These are phyloP conservation scores for Archocentrus centrarchus DNA, from an alignment of 2,113 vertebrate genomes.

Conservation along the genomic window DNA sequence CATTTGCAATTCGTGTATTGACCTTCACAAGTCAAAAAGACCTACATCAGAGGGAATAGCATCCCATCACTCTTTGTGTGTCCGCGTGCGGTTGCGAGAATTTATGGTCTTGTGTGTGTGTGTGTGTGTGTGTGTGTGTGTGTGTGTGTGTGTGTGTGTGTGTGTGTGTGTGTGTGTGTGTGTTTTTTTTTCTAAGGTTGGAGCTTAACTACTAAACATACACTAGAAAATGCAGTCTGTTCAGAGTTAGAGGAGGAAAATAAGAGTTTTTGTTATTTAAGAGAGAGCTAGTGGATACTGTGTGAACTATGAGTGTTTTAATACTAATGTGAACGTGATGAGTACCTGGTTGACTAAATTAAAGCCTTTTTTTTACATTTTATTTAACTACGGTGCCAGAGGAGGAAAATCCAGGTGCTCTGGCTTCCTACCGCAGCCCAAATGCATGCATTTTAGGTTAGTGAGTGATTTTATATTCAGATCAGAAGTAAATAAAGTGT, in stretches of 20 bases:
- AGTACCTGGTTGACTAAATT: constrained; percentile 46
- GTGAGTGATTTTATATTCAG: background rate
- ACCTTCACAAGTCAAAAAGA: constrained; percentile 57
- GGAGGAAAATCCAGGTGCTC: background rate
- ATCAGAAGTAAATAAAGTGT: background rate
- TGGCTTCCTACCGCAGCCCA: background rate
- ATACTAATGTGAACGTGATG: constrained; percentile 80
- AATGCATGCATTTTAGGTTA: background rate
- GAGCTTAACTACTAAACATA: constrained; percentile 30
- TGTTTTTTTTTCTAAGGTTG: background rate
- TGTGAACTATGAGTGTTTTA: constrained; percentile 52
- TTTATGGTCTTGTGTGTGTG: background rate
- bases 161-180: background rate
- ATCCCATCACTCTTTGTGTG: background rate
- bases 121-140: background rate
- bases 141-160: background rate
- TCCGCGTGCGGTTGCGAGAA: background rate
- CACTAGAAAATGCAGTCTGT: background rate
- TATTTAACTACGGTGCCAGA: background rate
- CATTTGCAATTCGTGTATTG: constrained; percentile 52
- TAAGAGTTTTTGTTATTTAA: background rate
- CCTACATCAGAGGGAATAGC: constrained; percentile 33
- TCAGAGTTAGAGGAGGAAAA: background rate
- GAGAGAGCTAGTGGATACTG: background rate
- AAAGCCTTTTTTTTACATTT: constrained; percentile 80